A percentile compares a stretch with the other conserved stretches of the same genome.
phyloP scores from a whole-genome alignment of 2,113 vertebrate species.

The Galbula dea region DNA sequence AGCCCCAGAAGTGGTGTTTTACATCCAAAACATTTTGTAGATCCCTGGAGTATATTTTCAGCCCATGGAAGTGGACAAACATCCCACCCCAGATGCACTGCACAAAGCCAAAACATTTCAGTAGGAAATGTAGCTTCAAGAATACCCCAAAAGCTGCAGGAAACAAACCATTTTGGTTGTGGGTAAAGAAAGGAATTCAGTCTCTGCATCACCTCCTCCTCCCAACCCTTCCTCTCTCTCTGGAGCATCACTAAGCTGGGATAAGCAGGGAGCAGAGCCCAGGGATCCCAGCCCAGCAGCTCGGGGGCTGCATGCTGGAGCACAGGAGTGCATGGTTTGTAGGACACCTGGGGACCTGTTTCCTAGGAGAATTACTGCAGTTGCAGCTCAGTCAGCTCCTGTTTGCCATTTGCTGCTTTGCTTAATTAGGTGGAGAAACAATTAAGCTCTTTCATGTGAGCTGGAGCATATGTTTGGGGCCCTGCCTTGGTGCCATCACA shows the following conservation, averaged over 20 bases:
- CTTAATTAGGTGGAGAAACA: background rate
- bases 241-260: background rate
- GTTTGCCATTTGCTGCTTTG: background rate
- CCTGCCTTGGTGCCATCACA: background rate
- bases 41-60: background rate
- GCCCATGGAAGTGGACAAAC: background rate
- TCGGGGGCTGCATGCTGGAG: background rate
- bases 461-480: background rate
- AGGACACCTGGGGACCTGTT: background rate
- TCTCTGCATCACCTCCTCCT: background rate
- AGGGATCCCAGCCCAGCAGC: background rate
- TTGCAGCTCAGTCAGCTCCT: background rate
- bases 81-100: background rate
- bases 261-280: background rate
- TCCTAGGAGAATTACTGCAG: background rate
- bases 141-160: background rate
- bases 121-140: background rate
- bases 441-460: background rate
- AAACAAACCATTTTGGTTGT: background rate
- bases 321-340: fast-evolving
- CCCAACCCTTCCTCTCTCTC: background rate
- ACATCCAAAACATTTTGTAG: background rate
- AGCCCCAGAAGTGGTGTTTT: background rate
- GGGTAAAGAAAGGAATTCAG: fast-evolving
- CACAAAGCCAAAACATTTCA: background rate